phyloP scores from a whole-genome alignment of 2,888 invertebrate species.

The Athrips mouffetella region DNA sequence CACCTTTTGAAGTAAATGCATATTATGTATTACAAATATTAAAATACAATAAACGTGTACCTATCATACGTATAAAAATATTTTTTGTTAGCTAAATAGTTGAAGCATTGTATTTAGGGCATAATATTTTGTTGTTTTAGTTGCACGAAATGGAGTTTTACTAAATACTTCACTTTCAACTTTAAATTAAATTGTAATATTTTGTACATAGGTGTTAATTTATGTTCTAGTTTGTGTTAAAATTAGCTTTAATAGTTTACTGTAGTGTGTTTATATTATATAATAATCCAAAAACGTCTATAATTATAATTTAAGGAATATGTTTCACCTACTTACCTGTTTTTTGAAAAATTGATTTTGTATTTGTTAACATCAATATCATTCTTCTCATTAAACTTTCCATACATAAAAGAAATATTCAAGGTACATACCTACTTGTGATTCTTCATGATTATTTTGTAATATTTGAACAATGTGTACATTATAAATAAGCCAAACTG shows the following conservation, averaged over 20 bases:
- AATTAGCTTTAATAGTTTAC: conserved; percentile 75
- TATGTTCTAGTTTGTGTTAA: conserved; percentile 61
- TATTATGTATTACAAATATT: background rate
- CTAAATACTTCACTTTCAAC: conserved; percentile 2
- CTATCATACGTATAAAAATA: background rate
- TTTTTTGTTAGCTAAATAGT: background rate
- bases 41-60: background rate
- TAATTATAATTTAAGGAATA: conserved; percentile 39
- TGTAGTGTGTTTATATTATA: conserved; percentile 40
- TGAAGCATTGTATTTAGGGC: background rate
- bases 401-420: background rate
- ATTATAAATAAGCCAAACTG: conserved; percentile 59
- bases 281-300: conserved; percentile 67
- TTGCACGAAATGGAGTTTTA: background rate
- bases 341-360: conserved; percentile 37
- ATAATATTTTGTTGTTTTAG: conserved; percentile 6
- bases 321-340: conserved; percentile 28
- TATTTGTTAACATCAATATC: conserved; percentile 42
- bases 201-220: conserved; percentile 73
- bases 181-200: conserved; percentile 55
- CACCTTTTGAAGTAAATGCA: background rate
- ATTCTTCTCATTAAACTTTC: conserved; percentile 15
- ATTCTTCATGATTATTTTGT: conserved; percentile 35
- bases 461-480: conserved; percentile 50
- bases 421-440: conserved; percentile 21